Evolutionary conservation across 2,888 invertebrate genomes (phyloP), one percentile per base, ranked within the genome.

Genomic region (Watsonalla binaria): DNA sequence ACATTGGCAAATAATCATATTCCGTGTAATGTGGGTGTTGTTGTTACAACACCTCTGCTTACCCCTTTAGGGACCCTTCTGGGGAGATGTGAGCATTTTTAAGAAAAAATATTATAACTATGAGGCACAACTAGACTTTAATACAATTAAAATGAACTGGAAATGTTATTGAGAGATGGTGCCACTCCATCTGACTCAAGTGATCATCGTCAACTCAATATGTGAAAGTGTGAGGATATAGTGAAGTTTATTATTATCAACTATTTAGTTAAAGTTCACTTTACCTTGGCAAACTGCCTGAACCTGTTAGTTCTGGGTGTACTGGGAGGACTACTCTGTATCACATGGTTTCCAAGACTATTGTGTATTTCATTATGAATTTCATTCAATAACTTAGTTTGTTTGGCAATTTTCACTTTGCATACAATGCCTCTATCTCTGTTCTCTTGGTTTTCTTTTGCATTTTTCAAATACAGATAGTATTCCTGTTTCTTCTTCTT

Each of bases 271-370:
- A 9, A 37, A 37, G 9, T 1, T 42, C 9, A 42, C 8, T 52
- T 63, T 72, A 90, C 90, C 84, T 85, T 86, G 8, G 80, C 74
- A 63, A 84, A 90, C 58, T 73, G 84, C 63, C 74, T 84, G 56
- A 90, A 90, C 61, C 74, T 78, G 33, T 78, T 85, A n/a, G 85
- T 80, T 58, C 78, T 77, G n/a, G 90, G 90, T 56, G 87, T 83
- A 33, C 74, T 76, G 42, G 85, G 84, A 24, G 90, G 86, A 56
- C 82, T 88, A 5, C 56, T 61, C 2, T 68, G 64, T 49, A 37
- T 47, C 54, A 64, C 59, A 49, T 59, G 74, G 33, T 59, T 69
- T 24, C 63, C 55, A 52, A 58, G 61, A 8, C 66, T 61, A 34
- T 68, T 67, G 57, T 68, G 70, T 39, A 78, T 60, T 24, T 80